Evolutionary conservation across 2,113 vertebrate genomes (phyloP).

Genomic region (Mola mola): DNA sequence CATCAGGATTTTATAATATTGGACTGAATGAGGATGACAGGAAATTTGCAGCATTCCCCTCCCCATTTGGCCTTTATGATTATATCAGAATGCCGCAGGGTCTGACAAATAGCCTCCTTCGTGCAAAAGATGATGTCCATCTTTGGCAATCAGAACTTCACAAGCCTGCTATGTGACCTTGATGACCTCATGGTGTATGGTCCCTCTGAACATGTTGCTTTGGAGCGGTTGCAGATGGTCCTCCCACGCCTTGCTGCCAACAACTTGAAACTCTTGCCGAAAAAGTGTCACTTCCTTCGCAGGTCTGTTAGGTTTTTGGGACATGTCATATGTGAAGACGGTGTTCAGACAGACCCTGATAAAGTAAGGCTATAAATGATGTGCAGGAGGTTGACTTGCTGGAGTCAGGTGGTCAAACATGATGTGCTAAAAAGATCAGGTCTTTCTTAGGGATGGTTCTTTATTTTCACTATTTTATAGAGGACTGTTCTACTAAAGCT

Average conservation of each 20-base stretch:
- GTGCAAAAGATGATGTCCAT: slow-evolving; percentile 24
- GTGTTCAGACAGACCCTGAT: slow-evolving; percentile 10
- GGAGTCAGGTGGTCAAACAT: background rate
- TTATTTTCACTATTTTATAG: slow-evolving; percentile 16
- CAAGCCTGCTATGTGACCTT: slow-evolving; percentile 38
- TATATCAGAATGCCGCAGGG: no score
- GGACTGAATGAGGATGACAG: slow-evolving; percentile 12
- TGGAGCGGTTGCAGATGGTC: slow-evolving; percentile 28
- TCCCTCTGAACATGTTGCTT: slow-evolving; percentile 21
- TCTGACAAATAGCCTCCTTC: no score
- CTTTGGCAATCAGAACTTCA: slow-evolving; percentile 45
- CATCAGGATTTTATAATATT: slow-evolving; percentile 15
- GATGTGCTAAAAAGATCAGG: slow-evolving; percentile 4
- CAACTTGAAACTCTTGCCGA: slow-evolving; percentile 37
- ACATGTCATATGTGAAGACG: slow-evolving; percentile 9
- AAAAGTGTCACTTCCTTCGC: slow-evolving; percentile 34
- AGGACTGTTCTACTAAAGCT: slow-evolving; percentile 9
- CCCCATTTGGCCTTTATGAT: no score
- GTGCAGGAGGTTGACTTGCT: slow-evolving; percentile 18
- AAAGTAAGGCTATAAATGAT: slow-evolving; percentile 7
- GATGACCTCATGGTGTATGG: slow-evolving; percentile 43
- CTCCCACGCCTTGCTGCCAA: slow-evolving; percentile 16
- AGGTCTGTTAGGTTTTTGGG: slow-evolving; percentile 40
- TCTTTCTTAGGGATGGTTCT: slow-evolving; percentile 24
- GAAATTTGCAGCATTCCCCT: slow-evolving; percentile 13